These are phyloP conservation scores for Macrobrachium rosenbergii DNA, from an alignment of 1,140 invertebrate genomes.

Conservation along the genomic window DNA sequence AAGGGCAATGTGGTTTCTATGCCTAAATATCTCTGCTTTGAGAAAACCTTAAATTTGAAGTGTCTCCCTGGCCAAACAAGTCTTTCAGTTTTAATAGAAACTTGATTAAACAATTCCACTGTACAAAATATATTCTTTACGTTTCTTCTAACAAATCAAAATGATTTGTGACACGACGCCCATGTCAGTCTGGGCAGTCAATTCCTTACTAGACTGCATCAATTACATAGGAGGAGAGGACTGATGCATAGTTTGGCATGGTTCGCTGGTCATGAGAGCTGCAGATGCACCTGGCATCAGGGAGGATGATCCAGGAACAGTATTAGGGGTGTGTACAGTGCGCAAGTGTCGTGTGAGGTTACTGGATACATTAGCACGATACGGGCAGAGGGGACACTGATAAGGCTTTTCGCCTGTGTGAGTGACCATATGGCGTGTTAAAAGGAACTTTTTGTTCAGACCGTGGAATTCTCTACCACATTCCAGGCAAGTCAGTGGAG, in stretches of 20 bases:
- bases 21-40: neutral
- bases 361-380: constrained; percentile 67
- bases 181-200: no score
- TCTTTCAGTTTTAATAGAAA: no score
- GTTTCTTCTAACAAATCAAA: no score
- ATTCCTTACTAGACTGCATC: no score
- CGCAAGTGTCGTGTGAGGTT: constrained; percentile 61
- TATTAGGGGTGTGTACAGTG: constrained; percentile 45
- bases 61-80: no score
- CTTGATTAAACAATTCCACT: no score
- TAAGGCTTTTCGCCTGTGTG: constrained; percentile 71
- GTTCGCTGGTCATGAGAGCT: neutral
- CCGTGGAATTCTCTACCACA: constrained; percentile 63
- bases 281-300: constrained; percentile 8
- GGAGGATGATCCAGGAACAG: neutral
- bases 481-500: constrained; percentile 50
- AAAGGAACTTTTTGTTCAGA: constrained; percentile 63
- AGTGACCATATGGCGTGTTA: constrained; percentile 62
- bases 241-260: constrained; percentile 20
- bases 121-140: no score
- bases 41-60: no score
- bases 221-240: no score
- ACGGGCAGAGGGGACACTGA: constrained; percentile 71
- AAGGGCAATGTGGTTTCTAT: neutral
- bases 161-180: no score